Base-by-base conservation (phyloP, 2,113 vertebrate species). In the Seriola rivoliana region DNA sequence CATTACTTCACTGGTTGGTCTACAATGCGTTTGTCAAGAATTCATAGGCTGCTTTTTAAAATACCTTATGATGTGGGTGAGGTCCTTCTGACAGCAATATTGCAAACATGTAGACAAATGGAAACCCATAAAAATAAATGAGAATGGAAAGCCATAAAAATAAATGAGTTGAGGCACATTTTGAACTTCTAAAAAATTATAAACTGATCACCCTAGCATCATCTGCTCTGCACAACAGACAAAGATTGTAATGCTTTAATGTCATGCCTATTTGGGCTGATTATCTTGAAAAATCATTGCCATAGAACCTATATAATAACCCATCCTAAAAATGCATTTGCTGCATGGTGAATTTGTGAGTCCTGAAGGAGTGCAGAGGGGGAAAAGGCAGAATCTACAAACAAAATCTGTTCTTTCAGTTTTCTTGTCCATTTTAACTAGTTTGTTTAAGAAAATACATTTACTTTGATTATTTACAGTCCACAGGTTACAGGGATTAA, bases 1-100 rank as follows among this genome's bases (percentile, higher is more conserved):
- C 46, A 86, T 85, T 85, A 70, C 89, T 89, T 73, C 8, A 32
- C 52, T 78, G 17, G 81, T 69, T 89, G 78, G 64, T 76, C 57
- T 44, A 65, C 73, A 50, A 38, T 71, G 46, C 71, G 72, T 66
- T 86, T 17, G 85, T 89, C 65, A 73, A 72, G 77, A 66, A 83
- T 80, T 65, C 52, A 64, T 25, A 23, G 12, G 73, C 60, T 74
- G 63, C 38, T 48, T 88, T 81, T 57, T 48, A 63, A 88, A 83
- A 80, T 64, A 42, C 8, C 40, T 42, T 38, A 46, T 50, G 34
- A 55, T 80, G 44, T 59, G 64, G 62, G 44, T 21, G 74, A 65
- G 29, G 19, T 62, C 16, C 5, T 82, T 71, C 42, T 81, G 64
- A 69, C 54, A 66, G 59, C 40, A 70, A 50, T 17, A 78, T 58